phyloP scores from a whole-genome alignment of 1,140 invertebrate genomes.

The Philotrypesis tridentata region DNA sequence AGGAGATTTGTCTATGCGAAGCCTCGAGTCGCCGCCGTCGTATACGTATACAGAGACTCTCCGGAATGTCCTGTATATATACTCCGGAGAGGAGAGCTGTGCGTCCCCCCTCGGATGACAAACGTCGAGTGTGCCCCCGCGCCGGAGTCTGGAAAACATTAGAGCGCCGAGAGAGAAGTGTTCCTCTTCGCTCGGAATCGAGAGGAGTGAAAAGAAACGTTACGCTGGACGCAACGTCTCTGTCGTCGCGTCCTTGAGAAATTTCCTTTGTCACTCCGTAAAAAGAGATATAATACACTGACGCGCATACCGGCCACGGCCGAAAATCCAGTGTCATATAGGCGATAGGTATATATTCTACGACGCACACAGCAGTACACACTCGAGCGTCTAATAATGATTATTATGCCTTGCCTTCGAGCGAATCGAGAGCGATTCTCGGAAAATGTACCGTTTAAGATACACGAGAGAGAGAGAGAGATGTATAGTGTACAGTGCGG shows the following conservation, averaged over 20 bases:
- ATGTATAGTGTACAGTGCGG: no score
- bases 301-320: no score
- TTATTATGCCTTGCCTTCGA: no score
- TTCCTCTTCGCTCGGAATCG: conserved; percentile 13
- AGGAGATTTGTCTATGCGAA: conserved; percentile 39
- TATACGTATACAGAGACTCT: conserved; percentile 8
- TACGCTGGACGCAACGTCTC: background rate
- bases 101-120: conserved; percentile 44
- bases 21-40: no score
- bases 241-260: background rate
- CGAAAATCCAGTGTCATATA: no score
- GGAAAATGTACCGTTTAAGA: background rate
- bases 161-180: conserved; percentile 36
- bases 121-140: conserved; percentile 39
- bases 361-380: no score
- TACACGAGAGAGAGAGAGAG: no score
- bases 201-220: background rate
- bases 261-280: conserved; percentile 24
- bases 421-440: background rate
- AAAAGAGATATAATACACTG: conserved; percentile 8
- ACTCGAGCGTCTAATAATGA: no score
- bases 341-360: no score
- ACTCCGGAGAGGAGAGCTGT: conserved; percentile 21
- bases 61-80: background rate
- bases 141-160: conserved; percentile 46